phyloP scores from a whole-genome alignment of 2,113 vertebrate genomes.

The Petrocephalus zakoni region DNA sequence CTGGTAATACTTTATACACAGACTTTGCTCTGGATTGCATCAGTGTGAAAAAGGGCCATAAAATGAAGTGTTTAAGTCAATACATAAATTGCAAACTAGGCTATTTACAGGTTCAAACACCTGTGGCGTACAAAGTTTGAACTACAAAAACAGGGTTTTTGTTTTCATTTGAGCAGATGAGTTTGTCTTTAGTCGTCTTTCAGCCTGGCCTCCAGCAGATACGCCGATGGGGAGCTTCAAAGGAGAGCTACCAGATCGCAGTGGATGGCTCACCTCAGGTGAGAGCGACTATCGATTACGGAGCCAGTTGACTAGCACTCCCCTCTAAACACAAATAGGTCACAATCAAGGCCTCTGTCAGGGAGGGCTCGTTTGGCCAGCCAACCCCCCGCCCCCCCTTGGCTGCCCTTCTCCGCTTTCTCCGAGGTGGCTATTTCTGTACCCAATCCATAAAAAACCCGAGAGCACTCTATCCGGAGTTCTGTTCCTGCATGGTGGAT shows the following conservation, averaged over 20 bases:
- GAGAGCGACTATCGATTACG: conserved; percentile 43
- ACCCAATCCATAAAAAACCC: conserved; percentile 43
- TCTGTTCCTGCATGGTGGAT: conserved; percentile 33
- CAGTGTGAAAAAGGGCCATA: not conserved
- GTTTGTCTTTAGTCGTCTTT: not conserved
- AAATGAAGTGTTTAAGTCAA: not conserved
- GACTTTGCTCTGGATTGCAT: not conserved
- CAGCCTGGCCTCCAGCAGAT: not conserved
- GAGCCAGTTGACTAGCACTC: conserved; percentile 38
- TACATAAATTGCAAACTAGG: not conserved
- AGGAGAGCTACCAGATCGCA: not conserved
- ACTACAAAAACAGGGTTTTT: not conserved
- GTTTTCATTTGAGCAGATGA: not conserved
- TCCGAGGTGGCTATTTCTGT: conserved; percentile 46
- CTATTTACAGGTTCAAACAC: not conserved
- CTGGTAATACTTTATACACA: too few relatives aligned
- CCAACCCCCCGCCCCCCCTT: conserved; percentile 20
- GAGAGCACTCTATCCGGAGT: conserved; percentile 34
- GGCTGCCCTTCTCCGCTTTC: conserved; percentile 28
- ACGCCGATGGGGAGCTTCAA: not conserved
- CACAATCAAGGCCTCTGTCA: conserved; percentile 26
- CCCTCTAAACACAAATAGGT: conserved; percentile 49
- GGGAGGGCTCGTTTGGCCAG: conserved; percentile 29
- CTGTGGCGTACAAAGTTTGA: not conserved
- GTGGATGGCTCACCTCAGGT: conserved; percentile 26